Base-by-base conservation (phyloP, 1,140 invertebrate genomes). In the Pseudomyrmex dendroicus region DNA sequence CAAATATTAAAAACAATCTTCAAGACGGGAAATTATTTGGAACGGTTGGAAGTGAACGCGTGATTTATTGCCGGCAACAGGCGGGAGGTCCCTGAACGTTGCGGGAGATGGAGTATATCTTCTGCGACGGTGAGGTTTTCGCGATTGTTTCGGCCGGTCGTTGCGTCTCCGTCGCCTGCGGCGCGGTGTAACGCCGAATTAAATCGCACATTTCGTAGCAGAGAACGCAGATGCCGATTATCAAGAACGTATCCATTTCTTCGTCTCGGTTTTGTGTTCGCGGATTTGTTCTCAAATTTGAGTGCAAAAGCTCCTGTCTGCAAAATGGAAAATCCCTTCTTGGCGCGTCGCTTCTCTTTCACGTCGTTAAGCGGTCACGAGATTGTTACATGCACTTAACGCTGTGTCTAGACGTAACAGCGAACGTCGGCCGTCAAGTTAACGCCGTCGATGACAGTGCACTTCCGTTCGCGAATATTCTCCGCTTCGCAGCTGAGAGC, bases 171-270 rank as follows among this genome's bases (percentile, higher is more conserved):
- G 77, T 66, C 5, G 88, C 87, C 2, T 90, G 86, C 12, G 92
- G 91, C n/a, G 90, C 85, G 22, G 93, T 85, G 73, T 94, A 94
- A 22, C 91, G 89, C 68, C 89, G 90, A 17, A 94, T 92, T 54
- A 95, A 88, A 67, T 95, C 94, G 85, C 95, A 95, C 78, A 95
- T 90, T 90, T 95, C 95, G 85, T 95, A 95, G 84, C 95, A 95
- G 70, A 95, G 88, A 73, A 95, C 92, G 90, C 94, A 95, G 67
- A 95, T 94, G 15, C 95, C 95, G 67, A 95, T 91, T 68, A 95
- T 94, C 57, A 95, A 89, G 68, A 95, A 95, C 67, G 95, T 95
- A 94, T 95, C 95, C 95, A 95, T 95, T 82, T 73, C 74, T 70
- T 35, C 12, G 46, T 2, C 25, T 25, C 25, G 25, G 3, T 3